Conservation (phyloP, 2,113 vertebrate genomes). For the Pachycephala philippinensis region DNA sequence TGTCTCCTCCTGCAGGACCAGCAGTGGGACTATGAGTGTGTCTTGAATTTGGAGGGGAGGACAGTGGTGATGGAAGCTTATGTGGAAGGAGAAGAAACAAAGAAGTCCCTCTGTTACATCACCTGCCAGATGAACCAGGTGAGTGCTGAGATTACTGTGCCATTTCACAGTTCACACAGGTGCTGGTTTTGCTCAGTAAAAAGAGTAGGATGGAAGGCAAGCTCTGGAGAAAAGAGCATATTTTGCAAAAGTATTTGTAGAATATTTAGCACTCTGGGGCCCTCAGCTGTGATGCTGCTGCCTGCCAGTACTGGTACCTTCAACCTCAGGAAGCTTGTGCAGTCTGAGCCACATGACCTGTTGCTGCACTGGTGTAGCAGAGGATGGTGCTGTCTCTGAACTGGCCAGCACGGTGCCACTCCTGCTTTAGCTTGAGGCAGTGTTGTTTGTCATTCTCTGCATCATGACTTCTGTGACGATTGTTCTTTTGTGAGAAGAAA, state of each 20-base stretch:
- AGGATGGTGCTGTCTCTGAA: neutral
- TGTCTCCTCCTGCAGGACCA: constrained; percentile 75
- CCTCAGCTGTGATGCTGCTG: neutral
- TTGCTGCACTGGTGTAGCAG: neutral
- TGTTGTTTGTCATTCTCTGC: neutral
- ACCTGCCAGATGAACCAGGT: constrained; percentile 89
- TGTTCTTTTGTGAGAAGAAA: neutral
- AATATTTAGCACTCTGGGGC: neutral
- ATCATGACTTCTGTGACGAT: neutral
- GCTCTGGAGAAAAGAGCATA: neutral
- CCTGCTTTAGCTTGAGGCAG: neutral
- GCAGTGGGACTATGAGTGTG: constrained; percentile 86
- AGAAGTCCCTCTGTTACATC: constrained; percentile 81
- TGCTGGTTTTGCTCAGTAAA: neutral
- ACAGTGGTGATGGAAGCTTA: constrained; percentile 87
- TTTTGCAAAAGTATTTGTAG: neutral
- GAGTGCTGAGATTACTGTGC: neutral
- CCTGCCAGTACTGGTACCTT: neutral
- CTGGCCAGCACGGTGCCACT: neutral
- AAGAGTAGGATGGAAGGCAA: neutral
- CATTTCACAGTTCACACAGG: neutral
- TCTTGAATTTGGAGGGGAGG: constrained; percentile 86
- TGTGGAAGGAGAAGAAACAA: constrained; percentile 79
- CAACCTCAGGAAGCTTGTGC: neutral
- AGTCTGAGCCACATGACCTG: neutral